Evolutionary conservation across 2,113 vertebrate species (phyloP), one percentile per base, ranked within the genome.

Genomic region (Chunga burmeisteri): DNA sequence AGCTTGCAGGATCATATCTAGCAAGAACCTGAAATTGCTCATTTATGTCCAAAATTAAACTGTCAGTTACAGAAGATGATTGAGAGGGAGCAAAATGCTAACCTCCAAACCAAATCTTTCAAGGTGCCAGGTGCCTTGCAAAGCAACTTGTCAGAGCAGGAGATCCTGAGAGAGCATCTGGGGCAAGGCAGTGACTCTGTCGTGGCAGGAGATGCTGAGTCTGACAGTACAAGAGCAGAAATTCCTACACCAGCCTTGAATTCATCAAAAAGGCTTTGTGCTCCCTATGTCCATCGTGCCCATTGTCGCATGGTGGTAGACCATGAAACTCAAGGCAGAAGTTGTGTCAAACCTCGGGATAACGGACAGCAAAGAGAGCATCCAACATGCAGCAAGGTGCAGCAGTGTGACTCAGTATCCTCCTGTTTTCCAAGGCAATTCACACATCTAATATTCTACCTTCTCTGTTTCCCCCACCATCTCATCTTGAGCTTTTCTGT

Each of bases 241-340:
- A 53, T 61, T 42, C 46, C 40, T 36, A 22, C n/a, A 26, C 19
- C 17, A 29, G 34, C 8, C 15, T 65, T 32, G 29, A 61, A 71
- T 81, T 50, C n/a, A 18, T 42, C 5, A 4, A 6, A 21, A 19
- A 47, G 40, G 22, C n/a, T 74, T 70, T 22, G 27, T 50, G 34
- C 14, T 81, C 47, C 32, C 42, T 56, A n/a, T 84, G 49, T n/a
- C 32, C 84, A 36, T 47, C 1, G 0, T 29, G 36, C 17, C 65
- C n/a, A 1, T 15, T 68, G 32, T 10, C 2, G 2, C 36, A 1
- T 0, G 30, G 65, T 21, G 16, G 16, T 11, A 27, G 16, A 72
- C 25, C 15, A 34, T 4, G 27, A 32, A 65, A n/a, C 19, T 70
- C 18, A 20, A 62, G 81, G 85, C 70, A 79, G 65, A 59, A 29